phyloP scores from a whole-genome alignment of 1,140 invertebrate species.

The Sitodiplosis mosellana region DNA sequence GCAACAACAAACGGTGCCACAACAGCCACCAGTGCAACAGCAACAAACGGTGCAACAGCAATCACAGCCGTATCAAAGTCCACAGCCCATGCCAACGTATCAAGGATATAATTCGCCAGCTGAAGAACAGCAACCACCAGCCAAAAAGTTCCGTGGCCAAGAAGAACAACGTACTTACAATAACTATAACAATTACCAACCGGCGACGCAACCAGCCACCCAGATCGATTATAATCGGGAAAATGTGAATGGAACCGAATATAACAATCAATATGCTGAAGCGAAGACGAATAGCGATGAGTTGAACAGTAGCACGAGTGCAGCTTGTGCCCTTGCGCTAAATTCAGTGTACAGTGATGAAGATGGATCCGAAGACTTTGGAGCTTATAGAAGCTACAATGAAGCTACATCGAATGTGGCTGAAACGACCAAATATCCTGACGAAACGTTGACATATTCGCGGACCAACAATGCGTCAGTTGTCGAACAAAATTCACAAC shows the following conservation, averaged over 20 bases:
- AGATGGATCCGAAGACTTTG: too few species aligned
- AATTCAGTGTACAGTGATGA: conserved; percentile 9
- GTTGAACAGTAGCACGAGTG: conserved; percentile 3
- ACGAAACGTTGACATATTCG: neutral
- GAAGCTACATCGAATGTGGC: neutral
- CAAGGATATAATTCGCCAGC: neutral
- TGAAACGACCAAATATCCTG: too few species aligned
- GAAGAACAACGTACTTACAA: conserved; percentile 1
- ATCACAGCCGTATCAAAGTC: neutral
- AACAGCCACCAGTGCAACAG: too few species aligned
- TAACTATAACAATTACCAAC: neutral
- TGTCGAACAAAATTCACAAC: neutral
- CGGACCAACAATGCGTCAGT: neutral
- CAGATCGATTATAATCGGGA: too few species aligned
- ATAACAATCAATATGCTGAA: neutral
- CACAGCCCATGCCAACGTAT: neutral
- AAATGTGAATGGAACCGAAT: neutral
- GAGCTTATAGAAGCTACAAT: neutral
- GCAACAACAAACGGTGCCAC: conserved; percentile 2
- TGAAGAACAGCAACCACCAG: neutral
- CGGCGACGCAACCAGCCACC: too few species aligned
- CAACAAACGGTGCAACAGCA: neutral
- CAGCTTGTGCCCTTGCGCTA: conserved; percentile 2
- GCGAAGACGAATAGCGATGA: neutral
- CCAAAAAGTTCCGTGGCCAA: neutral